Base-by-base conservation (phyloP, 2,888 invertebrate genomes). In the Neoascia interrupta region DNA sequence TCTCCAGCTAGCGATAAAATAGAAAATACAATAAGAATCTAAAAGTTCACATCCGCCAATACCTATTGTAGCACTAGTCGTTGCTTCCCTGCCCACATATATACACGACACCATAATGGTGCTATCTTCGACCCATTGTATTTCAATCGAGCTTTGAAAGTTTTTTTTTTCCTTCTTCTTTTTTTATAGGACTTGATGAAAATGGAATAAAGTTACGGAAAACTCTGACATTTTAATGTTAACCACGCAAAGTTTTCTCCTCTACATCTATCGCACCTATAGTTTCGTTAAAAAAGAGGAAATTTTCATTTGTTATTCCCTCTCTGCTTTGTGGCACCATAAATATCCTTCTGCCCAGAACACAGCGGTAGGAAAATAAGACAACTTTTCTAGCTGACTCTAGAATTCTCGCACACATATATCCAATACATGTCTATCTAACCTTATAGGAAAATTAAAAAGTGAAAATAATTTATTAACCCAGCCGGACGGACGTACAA, bases 391-490 rank as follows among this genome's bases (percentile, higher is more conserved):
- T 51, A 56, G 47, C 72, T 54, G 70, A 34, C 39, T 15, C 11
- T 18, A 21, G 26, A 31, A 34, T 21, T 53, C 41, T 41, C 21
- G 18, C 4, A 10, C 37, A 10, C 34, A 15, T 11, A n/a, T n/a
- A n/a, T 34, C 58, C 23, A n/a, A n/a, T n/a, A n/a, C n/a, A n/a
- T n/a, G n/a, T n/a, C n/a, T 26, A 34, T 53, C 31, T 47, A 53
- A 51, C 70, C 64, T 41, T 43, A 53, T 60, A 47, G 53, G 60
- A 64, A 49, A 64, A 61, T 47, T 72, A 66, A 70, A 76, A 76
- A 76, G 76, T 76, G 76, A 76, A 76, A 76, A 76, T 76, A 76
- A 76, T 76, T 76, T 76, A 76, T 76, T 76, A 76, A 76, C 64
- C 70, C 53, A 64, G 56, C 70, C 41, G 70, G 70, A 76, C 31